Base-by-base conservation (phyloP, 2,113 vertebrate genomes). In the Corvus hawaiiensis region DNA sequence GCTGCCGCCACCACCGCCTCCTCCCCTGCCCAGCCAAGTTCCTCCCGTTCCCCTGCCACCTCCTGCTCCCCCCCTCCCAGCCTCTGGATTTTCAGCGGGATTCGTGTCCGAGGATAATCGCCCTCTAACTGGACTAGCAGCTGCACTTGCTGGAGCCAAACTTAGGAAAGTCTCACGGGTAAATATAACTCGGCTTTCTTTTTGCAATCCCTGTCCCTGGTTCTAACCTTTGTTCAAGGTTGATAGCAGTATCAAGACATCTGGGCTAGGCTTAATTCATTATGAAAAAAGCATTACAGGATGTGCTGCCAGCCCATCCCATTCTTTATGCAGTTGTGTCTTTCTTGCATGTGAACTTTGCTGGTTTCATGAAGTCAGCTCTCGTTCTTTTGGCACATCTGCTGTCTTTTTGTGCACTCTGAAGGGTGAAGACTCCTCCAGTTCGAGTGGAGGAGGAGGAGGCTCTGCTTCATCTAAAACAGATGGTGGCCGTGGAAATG, bases 131-230 rank as follows among this genome's bases (percentile, higher is more conserved):
- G 99, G 99, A 97, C 97, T 99, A 68, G 99, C 99, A 86, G 99
- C 99, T 66, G 99, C 99, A 27, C 98, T 99, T 24, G 99, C 99
- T 67, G 99, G 99, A 97, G 99, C 99, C 96, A 99, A 99, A 92
- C 98, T 99, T 95, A 98, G 99, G 95, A 99, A 99, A 98, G 99
- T 99, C 97, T 98, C 98, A 88, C 97, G 99, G 98, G 99, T 99
- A 98, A 99, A 97, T 95, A 82, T 16, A 69, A 20, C 49, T 90
- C 55, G 8, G 26, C 46, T 69, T 61, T 39, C 64, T 43, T 58
- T 37, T 63, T 64, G 22, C 0, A 0, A 0, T 59, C 88, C 64
- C 27, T 46, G 26, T 32, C 26, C 78, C 9, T 7, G 5, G 3
- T 44, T 78, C 48, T 86, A 22, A 9, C 64, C 74, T 61, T 69